Evolutionary conservation across 2,888 invertebrate species (phyloP).

Genomic region (Quadriops clusia): DNA sequence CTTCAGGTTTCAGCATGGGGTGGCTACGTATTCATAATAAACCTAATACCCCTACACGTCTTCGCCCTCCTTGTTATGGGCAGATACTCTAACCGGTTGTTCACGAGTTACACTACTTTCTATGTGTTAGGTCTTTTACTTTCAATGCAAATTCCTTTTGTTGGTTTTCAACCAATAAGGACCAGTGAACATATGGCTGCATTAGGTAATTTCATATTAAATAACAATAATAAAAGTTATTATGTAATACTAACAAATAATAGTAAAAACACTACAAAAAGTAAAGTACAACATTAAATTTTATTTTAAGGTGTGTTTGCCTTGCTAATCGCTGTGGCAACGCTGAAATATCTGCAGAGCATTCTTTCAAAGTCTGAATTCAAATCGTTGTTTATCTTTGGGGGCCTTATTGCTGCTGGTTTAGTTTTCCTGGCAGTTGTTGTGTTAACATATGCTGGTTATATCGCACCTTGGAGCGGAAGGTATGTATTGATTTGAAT

Average conservation of each 20-base stretch:
- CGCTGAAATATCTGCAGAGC: constrained; percentile 76
- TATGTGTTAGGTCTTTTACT: constrained; percentile 89
- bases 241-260: constrained; percentile 1
- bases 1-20: constrained; percentile 95
- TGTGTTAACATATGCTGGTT: constrained; percentile 81
- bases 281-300: constrained; percentile 8
- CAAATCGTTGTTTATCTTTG: constrained; percentile 71
- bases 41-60: constrained; percentile 95
- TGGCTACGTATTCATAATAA: constrained; percentile 98
- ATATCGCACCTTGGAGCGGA: constrained; percentile 94
- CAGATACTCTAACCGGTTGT: constrained; percentile 80
- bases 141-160: constrained; percentile 95
- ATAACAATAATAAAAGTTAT: not conserved
- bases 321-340: constrained; percentile 77
- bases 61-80: constrained; percentile 92
- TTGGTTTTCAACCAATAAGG: constrained; percentile 96
- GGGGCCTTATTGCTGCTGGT: constrained; percentile 63
- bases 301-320: constrained; percentile 78
- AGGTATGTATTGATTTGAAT: constrained; percentile 32
- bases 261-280: not conserved
- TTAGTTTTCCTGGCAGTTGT: constrained; percentile 77
- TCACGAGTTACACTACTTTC: constrained; percentile 93
- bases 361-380: constrained; percentile 82
- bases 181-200: constrained; percentile 99
- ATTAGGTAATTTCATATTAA: constrained; percentile 46